phyloP scores from a whole-genome alignment of 2,797 vertebrate genomes.

The Sciurus carolinensis region DNA sequence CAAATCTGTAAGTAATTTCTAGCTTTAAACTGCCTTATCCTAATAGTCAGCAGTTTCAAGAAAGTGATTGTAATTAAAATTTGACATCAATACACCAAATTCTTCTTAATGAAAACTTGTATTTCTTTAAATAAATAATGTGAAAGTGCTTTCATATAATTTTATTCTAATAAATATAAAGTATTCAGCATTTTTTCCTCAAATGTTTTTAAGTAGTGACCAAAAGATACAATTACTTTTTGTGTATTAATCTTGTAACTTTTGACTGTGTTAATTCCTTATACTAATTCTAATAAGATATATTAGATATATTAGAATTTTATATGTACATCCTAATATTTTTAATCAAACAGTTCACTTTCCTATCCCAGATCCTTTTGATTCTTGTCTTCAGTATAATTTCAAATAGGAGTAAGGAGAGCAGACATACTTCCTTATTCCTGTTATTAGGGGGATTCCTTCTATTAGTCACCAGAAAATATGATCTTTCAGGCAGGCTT shows the following conservation, averaged over 20 bases:
- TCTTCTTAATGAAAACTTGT: background rate
- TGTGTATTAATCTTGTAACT: background rate
- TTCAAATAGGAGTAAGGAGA: background rate
- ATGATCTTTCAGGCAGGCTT: background rate
- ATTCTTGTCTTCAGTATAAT: background rate
- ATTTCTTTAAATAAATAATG: background rate
- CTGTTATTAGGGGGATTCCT: background rate
- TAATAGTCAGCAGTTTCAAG: background rate
- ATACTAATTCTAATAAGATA: background rate
- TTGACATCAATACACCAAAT: background rate
- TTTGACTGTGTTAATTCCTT: background rate
- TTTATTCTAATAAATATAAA: background rate
- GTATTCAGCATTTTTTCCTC: background rate
- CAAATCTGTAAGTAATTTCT: conserved; percentile 8
- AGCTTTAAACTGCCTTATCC: background rate
- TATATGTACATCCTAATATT: background rate
- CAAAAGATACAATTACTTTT: background rate
- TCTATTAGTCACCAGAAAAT: background rate
- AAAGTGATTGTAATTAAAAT: background rate
- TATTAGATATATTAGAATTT: background rate
- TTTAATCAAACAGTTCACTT: background rate
- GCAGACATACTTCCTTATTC: background rate
- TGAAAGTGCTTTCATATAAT: background rate
- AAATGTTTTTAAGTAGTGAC: background rate
- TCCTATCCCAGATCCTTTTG: background rate